A percentile compares a stretch with the other conserved stretches of the same genome.
phyloP scores from a whole-genome alignment of 2,888 invertebrate genomes.

The Ennomos quercinarius region DNA sequence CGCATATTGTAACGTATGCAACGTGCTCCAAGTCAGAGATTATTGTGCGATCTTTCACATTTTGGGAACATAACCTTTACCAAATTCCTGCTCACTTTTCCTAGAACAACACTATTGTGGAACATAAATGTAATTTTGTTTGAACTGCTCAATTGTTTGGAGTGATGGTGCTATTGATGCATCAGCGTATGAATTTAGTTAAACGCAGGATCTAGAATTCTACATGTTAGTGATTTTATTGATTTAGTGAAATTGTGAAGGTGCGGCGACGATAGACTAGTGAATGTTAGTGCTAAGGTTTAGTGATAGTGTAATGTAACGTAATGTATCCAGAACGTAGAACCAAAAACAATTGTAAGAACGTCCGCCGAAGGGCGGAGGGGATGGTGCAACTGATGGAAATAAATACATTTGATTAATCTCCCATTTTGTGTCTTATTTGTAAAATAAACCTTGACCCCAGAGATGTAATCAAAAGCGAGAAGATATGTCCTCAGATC shows the following conservation, averaged over 20 bases:
- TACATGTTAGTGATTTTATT: slow-evolving; percentile 10
- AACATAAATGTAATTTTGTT: slow-evolving; percentile 42
- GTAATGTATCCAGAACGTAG: slow-evolving; percentile 50
- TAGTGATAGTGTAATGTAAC: slow-evolving; percentile 32
- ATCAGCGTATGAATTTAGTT: slow-evolving; percentile 24
- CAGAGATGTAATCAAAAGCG: too few relatives aligned
- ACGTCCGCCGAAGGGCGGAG: slow-evolving; percentile 37
- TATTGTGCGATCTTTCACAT: background rate
- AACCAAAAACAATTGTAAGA: slow-evolving; percentile 58
- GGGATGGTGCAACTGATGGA: slow-evolving; percentile 52
- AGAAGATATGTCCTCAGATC: too few relatives aligned
- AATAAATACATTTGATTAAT: slow-evolving; percentile 77
- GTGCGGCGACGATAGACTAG: slow-evolving; percentile 32
- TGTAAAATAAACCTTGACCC: background rate
- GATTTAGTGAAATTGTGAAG: slow-evolving; percentile 7
- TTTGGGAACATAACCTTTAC: slow-evolving; percentile 17
- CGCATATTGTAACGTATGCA: too few relatives aligned
- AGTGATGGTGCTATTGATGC: slow-evolving; percentile 42
- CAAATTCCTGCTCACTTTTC: slow-evolving; percentile 62
- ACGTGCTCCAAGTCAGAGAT: too few relatives aligned
- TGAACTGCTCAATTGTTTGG: slow-evolving; percentile 53
- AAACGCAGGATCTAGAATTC: slow-evolving; percentile 7
- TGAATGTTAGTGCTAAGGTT: slow-evolving; percentile 46
- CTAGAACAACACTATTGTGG: slow-evolving; percentile 45
- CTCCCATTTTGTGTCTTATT: slow-evolving; percentile 45